Percentiles rank a stretch among this genome's conserved stretches.
Evolutionary conservation across 1,140 invertebrate genomes (phyloP).

Genomic region (fruit fly (Drosophila melanogaster)): DNA sequence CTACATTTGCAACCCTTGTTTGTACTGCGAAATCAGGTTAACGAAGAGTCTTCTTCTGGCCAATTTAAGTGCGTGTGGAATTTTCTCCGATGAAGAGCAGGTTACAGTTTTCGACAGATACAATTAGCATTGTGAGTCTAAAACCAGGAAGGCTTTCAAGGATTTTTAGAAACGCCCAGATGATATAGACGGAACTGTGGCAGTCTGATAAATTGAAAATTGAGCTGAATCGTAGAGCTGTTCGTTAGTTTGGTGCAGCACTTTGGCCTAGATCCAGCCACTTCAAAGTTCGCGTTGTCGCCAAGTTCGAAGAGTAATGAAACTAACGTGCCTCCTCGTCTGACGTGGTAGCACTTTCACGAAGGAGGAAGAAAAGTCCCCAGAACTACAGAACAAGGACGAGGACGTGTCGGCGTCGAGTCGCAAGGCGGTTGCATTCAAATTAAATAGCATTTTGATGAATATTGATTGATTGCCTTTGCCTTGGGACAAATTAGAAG

Average conservation of each 20-base stretch:
- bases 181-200: constrained; percentile 10
- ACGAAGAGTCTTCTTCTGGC: constrained; percentile 20
- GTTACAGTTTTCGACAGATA: neutral
- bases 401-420: constrained; percentile 40
- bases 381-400: neutral
- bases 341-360: neutral
- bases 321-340: constrained; percentile 45
- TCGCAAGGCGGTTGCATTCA: constrained; percentile 59
- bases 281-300: constrained; percentile 70
- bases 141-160: constrained; percentile 16
- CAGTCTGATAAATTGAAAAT: constrained; percentile 53
- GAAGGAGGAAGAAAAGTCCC: no score
- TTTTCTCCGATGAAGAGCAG: neutral
- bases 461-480: constrained; percentile 79
- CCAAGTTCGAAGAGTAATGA: constrained; percentile 60
- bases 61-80: constrained; percentile 15
- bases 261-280: constrained; percentile 28
- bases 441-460: constrained; percentile 79
- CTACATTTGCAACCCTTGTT: constrained; percentile 22
- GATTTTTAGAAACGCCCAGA: constrained; percentile 11
- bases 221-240: constrained; percentile 18
- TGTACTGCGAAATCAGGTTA: constrained; percentile 41
- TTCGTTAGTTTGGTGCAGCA: constrained; percentile 42
- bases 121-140: constrained; percentile 36
- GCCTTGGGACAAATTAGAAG: constrained; percentile 77